Percentiles rank a stretch among this genome's conserved stretches.
These are phyloP conservation scores for Callimorpha dominula DNA, from an alignment of 2,888 invertebrate genomes.

Conservation along the genomic window DNA sequence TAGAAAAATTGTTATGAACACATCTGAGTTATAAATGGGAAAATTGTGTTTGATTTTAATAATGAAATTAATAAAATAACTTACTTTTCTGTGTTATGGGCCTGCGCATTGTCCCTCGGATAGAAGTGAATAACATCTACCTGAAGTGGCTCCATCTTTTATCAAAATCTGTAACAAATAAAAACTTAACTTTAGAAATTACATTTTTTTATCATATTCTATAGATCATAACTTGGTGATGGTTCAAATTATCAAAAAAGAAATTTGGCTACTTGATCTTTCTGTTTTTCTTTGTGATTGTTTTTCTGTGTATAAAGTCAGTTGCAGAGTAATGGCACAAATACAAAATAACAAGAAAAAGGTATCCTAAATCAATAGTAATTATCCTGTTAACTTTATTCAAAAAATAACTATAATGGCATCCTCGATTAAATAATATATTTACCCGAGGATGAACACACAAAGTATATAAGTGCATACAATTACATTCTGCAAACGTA, in stretches of 20 bases:
- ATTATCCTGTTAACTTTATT: neutral
- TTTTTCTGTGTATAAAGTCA: no score
- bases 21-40: neutral
- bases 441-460: neutral
- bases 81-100: constrained; percentile 86
- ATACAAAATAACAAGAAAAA: no score
- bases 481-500: no score
- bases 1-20: neutral
- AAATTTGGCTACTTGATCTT: no score
- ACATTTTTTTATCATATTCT: no score
- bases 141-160: constrained; percentile 78
- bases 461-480: neutral
- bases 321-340: no score
- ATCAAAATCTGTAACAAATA: constrained; percentile 40
- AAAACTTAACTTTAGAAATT: neutral
- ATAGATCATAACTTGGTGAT: no score
- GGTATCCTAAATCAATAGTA: no score
- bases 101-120: constrained; percentile 89
- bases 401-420: neutral
- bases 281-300: no score
- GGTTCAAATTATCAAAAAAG: no score
- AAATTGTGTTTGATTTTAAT: neutral
- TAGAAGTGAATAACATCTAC: constrained; percentile 89
- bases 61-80: neutral
- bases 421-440: neutral